These are phyloP conservation scores for Nomada ferruginata DNA, from an alignment of 2,888 invertebrate species.

Conservation along the genomic window DNA sequence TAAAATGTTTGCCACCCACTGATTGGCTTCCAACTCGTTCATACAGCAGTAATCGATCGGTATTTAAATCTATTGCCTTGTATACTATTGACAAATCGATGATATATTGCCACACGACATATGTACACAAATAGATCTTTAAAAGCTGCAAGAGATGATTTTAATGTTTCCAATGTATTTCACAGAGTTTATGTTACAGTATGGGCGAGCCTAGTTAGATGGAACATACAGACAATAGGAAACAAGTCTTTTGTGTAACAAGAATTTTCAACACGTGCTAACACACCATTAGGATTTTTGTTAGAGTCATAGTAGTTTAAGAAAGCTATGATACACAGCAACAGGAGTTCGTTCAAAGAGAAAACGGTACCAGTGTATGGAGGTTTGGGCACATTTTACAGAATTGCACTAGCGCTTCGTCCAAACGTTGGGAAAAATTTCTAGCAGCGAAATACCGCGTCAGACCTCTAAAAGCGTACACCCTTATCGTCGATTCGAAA, in stretches of 20 bases:
- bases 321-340: slow-evolving; percentile 43
- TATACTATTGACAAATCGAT: slow-evolving; percentile 45
- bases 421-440: slow-evolving; percentile 89
- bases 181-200: slow-evolving; percentile 7
- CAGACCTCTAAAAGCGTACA: slow-evolving; percentile 89
- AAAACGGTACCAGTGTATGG: slow-evolving; percentile 87
- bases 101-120: slow-evolving; percentile 51
- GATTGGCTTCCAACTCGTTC: slow-evolving; percentile 50
- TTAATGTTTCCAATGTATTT: slow-evolving; percentile 16
- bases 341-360: slow-evolving; percentile 63
- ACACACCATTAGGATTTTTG: slow-evolving; percentile 58
- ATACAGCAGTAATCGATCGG: slow-evolving; percentile 37
- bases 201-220: slow-evolving; percentile 33
- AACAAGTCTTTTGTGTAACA: slow-evolving; percentile 48
- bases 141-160: slow-evolving; percentile 35
- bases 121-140: slow-evolving; percentile 46
- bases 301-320: slow-evolving; percentile 59
- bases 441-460: slow-evolving; percentile 89
- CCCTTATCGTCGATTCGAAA: slow-evolving; percentile 85
- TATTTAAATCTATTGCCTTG: slow-evolving; percentile 51
- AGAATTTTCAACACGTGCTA: slow-evolving; percentile 58
- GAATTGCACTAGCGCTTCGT: slow-evolving; percentile 88
- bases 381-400: slow-evolving; percentile 88
- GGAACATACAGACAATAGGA: slow-evolving; percentile 52
- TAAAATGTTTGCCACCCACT: slow-evolving; percentile 44